These are phyloP conservation scores for Centropyge bicolor DNA, from an alignment of 2,797 vertebrate species.

Conservation along the genomic window DNA sequence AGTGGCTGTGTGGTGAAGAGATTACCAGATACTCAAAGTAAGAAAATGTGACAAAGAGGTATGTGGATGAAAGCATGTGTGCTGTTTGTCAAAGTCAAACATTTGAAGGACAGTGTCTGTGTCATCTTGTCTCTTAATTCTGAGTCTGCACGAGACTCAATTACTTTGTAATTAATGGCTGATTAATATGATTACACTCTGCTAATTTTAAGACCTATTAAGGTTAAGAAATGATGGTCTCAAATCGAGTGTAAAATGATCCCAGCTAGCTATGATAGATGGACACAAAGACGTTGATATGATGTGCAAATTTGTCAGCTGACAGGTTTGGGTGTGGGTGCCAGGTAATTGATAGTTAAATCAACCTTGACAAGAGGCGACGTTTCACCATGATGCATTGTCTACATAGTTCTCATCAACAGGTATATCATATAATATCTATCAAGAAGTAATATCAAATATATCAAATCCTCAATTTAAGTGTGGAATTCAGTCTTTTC, in stretches of 20 bases:
- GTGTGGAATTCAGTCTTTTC: conserved; percentile 17
- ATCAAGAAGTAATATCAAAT: too few relatives aligned
- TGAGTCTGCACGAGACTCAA: not conserved
- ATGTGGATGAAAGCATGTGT: not conserved
- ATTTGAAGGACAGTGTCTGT: conserved; percentile 8
- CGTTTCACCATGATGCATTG: not conserved
- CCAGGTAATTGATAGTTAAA: not conserved
- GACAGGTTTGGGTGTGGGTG: not conserved
- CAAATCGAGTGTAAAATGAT: conserved; percentile 26
- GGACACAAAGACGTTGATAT: not conserved
- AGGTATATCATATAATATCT: too few relatives aligned
- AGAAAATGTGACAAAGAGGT: conserved; percentile 15
- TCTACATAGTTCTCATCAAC: not conserved
- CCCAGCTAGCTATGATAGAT: conserved; percentile 6
- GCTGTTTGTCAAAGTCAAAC: conserved; percentile 1
- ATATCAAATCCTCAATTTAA: conserved; percentile 31
- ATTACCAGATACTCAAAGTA: conserved; percentile 4
- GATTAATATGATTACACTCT: not conserved
- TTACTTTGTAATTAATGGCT: not conserved
- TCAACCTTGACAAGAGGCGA: not conserved
- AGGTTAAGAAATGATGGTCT: not conserved
- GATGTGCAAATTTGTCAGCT: not conserved
- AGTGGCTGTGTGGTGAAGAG: conserved; percentile 27
- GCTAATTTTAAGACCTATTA: not conserved
- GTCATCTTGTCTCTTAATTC: conserved; percentile 4